These are phyloP conservation scores for Drosophila repletoides DNA, from an alignment of 1,140 invertebrate genomes.

Conservation along the genomic window DNA sequence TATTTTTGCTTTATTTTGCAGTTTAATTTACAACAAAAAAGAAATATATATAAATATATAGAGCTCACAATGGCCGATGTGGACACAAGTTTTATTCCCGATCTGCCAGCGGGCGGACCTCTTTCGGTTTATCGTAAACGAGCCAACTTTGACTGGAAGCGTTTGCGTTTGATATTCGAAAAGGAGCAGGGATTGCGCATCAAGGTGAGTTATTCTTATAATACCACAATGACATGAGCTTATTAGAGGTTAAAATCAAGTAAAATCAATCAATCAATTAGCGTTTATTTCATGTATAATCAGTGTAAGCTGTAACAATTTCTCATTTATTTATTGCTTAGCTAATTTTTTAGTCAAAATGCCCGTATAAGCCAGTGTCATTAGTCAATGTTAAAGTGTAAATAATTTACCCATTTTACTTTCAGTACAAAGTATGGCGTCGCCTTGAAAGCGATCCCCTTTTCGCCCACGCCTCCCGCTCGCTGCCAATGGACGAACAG, in stretches of 20 bases:
- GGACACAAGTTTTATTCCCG: constrained; percentile 83
- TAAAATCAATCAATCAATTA: no score
- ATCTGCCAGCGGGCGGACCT: constrained; percentile 86
- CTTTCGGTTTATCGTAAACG: constrained; percentile 88
- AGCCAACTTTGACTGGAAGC: constrained; percentile 91
- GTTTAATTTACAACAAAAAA: no score
- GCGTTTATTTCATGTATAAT: no score
- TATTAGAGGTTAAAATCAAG: no score
- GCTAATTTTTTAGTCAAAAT: no score
- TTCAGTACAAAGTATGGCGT: constrained; percentile 91
- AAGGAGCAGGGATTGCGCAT: constrained; percentile 87
- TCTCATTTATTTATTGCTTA: no score
- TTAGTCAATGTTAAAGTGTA: no score
- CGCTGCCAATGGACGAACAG: constrained; percentile 88
- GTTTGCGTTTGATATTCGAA: constrained; percentile 88
- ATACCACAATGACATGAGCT: no score
- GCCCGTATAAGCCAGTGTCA: no score
- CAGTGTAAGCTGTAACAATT: no score
- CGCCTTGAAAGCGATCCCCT: constrained; percentile 91
- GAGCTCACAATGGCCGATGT: constrained; percentile 40
- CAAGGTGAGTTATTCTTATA: constrained; percentile 88
- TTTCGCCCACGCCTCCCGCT: constrained; percentile 86
- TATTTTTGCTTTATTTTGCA: neutral
- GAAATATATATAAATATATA: neutral
- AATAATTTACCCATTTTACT: neutral